Conservation (phyloP, 2,888 invertebrate species). For the Holacanthella duospinosa region DNA sequence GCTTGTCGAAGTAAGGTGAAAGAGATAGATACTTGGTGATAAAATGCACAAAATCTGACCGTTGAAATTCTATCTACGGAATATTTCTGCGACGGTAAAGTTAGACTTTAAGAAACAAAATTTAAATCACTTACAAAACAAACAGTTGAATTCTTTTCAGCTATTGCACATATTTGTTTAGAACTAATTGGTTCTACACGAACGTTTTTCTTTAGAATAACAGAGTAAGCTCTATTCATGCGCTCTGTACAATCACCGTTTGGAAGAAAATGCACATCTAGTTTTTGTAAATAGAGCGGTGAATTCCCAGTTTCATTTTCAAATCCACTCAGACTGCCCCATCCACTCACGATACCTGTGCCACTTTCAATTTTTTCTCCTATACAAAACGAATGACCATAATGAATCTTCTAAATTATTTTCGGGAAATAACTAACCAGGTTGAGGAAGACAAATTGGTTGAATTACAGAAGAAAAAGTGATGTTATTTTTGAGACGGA, state of each 20-base stretch:
- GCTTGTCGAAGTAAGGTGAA: too few relatives aligned
- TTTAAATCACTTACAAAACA: slow-evolving; percentile 25
- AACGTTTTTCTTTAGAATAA: slow-evolving; percentile 14
- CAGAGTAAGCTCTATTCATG: slow-evolving; percentile 14
- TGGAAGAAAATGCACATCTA: slow-evolving; percentile 22
- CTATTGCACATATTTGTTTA: slow-evolving; percentile 25
- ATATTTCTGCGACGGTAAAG: too few relatives aligned
- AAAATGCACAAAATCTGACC: too few relatives aligned
- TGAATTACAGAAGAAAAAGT: slow-evolving; percentile 23
- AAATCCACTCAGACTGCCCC: slow-evolving; percentile 22
- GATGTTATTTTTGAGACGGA: slow-evolving; percentile 19
- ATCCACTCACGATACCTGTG: slow-evolving; percentile 12
- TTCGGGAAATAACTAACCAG: neutral
- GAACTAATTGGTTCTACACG: slow-evolving; percentile 14
- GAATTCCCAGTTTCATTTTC: slow-evolving; percentile 10
- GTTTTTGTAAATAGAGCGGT: slow-evolving; percentile 22
- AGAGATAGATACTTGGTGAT: too few relatives aligned
- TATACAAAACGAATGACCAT: neutral
- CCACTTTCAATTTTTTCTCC: slow-evolving; percentile 11
- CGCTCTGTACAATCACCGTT: slow-evolving; percentile 18
- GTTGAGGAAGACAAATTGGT: slow-evolving; percentile 24
- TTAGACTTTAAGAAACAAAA: too few relatives aligned
- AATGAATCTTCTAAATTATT: slow-evolving; percentile 1
- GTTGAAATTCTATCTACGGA: too few relatives aligned
- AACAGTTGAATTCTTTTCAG: slow-evolving; percentile 21